Evolutionary conservation across 2,888 invertebrate species (phyloP), one percentile per base, ranked within the genome.

Genomic region (Nesidiocoris tenuis): DNA sequence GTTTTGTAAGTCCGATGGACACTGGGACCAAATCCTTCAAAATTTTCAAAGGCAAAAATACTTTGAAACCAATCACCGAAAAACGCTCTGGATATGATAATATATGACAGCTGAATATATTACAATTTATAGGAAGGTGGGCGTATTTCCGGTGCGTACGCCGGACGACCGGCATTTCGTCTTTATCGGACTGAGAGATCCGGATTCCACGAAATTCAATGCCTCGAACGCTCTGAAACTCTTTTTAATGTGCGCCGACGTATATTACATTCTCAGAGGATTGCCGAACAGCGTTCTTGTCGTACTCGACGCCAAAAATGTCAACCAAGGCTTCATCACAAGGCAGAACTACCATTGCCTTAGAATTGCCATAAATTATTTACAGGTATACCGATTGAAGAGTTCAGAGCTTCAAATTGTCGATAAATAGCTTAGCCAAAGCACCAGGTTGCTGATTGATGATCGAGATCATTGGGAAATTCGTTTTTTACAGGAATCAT

Each of bases 251-350:
- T 72, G 72, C 63, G 63, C 63, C 1, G 72, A 72, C 72, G 63
- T 72, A 16, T 72, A 72, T 17, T 56, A 72, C 72, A 72, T 72
- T 24, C 54, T 72, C n/a, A 61, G 61, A 39, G 72, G 72, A 9
- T 23, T 72, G 9, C 72, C 72, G 1, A 23, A 56, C 18, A 39
- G 22, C 72, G 61, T 72, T 1, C 25, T 39, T 9, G 54, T 39
- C 16, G 61, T 72, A 16, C 7, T 72, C n/a, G 63, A 72, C 54
- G 61, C 12, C 25, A 39, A 61, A 18, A 61, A 21, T 0, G n/a
- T 54, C 7, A 56, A 23, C 12, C 25, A 61, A 22, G 72, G 61
- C n/a, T 72, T 61, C 24, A 21, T 63, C 21, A 72, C 25, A 3
- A 18, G 24, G 18, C n/a, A 39, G 5, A 72, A 72, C 22, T 72